phyloP scores from a whole-genome alignment of 1,140 invertebrate species.

The Leptopilina clavipes region DNA sequence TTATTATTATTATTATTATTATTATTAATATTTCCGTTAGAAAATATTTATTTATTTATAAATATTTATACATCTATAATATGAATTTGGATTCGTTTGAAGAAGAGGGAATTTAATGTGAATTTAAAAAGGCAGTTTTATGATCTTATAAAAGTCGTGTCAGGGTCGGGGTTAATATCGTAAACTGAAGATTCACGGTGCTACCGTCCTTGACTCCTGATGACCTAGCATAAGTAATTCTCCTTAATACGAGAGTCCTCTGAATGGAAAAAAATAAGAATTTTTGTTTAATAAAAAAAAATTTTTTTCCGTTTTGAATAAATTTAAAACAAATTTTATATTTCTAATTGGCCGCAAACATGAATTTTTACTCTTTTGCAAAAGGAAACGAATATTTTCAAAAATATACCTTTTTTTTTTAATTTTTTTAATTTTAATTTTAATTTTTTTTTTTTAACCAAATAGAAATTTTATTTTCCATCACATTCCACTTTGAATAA shows the following conservation, averaged over 20 bases:
- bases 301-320: not conserved
- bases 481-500: too few species aligned
- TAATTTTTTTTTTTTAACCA: too few species aligned
- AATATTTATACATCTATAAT: too few species aligned
- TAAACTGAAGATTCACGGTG: conserved; percentile 27
- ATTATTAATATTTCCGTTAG: too few species aligned
- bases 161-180: conserved; percentile 29
- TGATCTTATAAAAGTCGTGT: conserved; percentile 19
- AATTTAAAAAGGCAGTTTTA: conserved; percentile 20
- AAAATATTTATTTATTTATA: too few species aligned
- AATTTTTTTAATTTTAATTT: too few species aligned
- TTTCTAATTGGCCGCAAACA: not conserved
- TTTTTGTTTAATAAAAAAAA: not conserved
- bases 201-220: conserved; percentile 15
- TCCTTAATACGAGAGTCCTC: not conserved
- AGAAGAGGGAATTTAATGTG: not conserved
- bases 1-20: too few species aligned
- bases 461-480: too few species aligned
- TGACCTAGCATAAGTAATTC: conserved; percentile 6
- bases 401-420: too few species aligned
- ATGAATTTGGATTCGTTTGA: not conserved
- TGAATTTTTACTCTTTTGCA: not conserved
- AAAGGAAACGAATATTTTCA: not conserved
- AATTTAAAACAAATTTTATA: conserved; percentile 6
- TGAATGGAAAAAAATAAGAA: not conserved